Evolutionary conservation across 2,113 vertebrate genomes (phyloP).

Genomic region (Rhinoptilus africanus): DNA sequence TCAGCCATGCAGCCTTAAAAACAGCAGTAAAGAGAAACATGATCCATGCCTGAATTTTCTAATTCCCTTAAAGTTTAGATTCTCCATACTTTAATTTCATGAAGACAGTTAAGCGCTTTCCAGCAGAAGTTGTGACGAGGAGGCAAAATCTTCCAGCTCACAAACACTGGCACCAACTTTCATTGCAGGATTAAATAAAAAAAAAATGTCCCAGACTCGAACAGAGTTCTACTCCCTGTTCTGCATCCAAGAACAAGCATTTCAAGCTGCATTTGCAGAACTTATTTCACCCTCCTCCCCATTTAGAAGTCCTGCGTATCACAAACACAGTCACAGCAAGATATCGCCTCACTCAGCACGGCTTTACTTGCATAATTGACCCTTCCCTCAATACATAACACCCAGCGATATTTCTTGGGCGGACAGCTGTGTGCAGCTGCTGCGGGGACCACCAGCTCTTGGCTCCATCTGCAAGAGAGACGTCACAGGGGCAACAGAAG

Average conservation of each 20-base stretch:
- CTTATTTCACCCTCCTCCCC: fast-evolving
- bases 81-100: not conserved
- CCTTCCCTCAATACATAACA: not conserved
- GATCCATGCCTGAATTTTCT: not conserved
- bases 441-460: not conserved
- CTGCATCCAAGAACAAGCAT: not conserved
- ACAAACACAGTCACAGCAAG: not conserved
- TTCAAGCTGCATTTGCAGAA: not conserved
- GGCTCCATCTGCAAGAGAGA: not conserved
- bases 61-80: not conserved
- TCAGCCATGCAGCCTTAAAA: not conserved
- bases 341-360: not conserved
- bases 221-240: not conserved
- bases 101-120: not conserved
- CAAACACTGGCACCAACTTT: not conserved
- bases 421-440: constrained; percentile 13
- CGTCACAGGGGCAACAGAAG: not conserved
- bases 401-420: not conserved
- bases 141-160: not conserved
- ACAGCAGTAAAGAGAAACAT: not conserved
- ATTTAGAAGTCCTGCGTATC: not conserved
- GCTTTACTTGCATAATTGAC: not conserved
- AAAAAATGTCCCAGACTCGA: not conserved
- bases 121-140: not conserved
- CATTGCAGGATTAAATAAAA: not conserved